phyloP scores from a whole-genome alignment of 2,888 invertebrate species.

The Electrophaes corylata region DNA sequence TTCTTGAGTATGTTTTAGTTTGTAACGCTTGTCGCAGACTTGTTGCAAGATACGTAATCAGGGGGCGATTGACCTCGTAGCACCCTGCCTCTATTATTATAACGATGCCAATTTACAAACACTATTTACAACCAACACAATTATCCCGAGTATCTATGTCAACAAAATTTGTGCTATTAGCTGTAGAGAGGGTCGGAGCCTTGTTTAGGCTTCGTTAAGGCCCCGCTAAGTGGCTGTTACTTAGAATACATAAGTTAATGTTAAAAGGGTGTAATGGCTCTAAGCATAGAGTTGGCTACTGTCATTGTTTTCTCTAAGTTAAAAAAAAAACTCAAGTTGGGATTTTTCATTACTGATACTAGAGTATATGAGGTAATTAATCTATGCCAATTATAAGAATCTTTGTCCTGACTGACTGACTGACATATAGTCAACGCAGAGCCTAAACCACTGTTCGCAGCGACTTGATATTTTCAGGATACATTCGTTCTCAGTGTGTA shows the following conservation, averaged over 20 bases:
- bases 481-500: too few species aligned
- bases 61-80: too few species aligned
- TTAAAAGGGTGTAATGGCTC: slow-evolving; percentile 32
- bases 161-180: slow-evolving; percentile 54
- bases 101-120: slow-evolving; percentile 6
- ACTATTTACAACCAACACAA: background rate
- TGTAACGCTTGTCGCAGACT: too few species aligned
- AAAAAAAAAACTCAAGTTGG: background rate
- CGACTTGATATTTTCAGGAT: too few species aligned
- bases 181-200: slow-evolving; percentile 40
- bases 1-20: too few species aligned
- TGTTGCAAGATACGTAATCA: too few species aligned
- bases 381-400: too few species aligned
- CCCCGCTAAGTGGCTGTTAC: slow-evolving; percentile 18
- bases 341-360: too few species aligned
- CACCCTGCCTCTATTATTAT: background rate
- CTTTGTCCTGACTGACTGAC: too few species aligned
- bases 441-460: too few species aligned
- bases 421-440: too few species aligned
- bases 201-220: slow-evolving; percentile 25
- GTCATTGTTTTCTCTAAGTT: background rate
- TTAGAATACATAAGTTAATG: slow-evolving; percentile 32
- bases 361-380: too few species aligned
- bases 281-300: slow-evolving; percentile 4
- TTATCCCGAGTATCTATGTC: slow-evolving; percentile 44